phyloP scores from a whole-genome alignment of 2,888 invertebrate species.

The Caenorhabditis wallacei region DNA sequence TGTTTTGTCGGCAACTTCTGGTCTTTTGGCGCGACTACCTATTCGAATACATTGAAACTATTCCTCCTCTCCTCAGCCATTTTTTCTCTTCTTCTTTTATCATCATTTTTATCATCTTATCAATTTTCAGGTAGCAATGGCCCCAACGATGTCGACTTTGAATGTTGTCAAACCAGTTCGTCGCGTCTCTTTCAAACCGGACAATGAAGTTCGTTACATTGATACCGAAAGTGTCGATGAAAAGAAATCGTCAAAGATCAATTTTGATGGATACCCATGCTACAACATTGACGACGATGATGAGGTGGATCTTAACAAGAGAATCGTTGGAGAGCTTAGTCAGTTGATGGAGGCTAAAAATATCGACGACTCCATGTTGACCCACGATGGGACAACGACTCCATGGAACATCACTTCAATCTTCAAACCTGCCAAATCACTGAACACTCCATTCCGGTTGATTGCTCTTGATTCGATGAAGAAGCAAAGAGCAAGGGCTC shows the following conservation, averaged over 20 bases:
- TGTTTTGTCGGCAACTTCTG: no score
- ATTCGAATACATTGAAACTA: neutral
- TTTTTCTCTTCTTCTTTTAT: neutral
- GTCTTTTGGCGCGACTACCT: no score
- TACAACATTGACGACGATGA: neutral
- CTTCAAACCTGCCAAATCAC: neutral
- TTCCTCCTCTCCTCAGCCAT: neutral
- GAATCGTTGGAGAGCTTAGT: neutral
- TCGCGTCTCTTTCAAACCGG: neutral
- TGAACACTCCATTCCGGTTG: neutral
- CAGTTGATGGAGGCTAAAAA: neutral
- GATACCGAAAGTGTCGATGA: neutral
- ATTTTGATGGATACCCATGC: neutral
- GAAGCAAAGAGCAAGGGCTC: neutral
- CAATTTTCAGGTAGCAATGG: neutral
- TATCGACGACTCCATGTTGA: neutral
- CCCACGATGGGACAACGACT: neutral
- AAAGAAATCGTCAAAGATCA: neutral
- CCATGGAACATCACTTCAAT: neutral
- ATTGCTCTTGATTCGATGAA: neutral
- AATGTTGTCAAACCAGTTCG: neutral
- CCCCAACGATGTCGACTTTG: neutral
- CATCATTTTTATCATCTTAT: neutral
- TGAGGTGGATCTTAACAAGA: neutral
- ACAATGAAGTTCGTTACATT: neutral